A percentile compares a stretch with the other conserved stretches of the same genome.
phyloP scores from a whole-genome alignment of 2,797 vertebrate genomes.

The Meriones psammophilus region DNA sequence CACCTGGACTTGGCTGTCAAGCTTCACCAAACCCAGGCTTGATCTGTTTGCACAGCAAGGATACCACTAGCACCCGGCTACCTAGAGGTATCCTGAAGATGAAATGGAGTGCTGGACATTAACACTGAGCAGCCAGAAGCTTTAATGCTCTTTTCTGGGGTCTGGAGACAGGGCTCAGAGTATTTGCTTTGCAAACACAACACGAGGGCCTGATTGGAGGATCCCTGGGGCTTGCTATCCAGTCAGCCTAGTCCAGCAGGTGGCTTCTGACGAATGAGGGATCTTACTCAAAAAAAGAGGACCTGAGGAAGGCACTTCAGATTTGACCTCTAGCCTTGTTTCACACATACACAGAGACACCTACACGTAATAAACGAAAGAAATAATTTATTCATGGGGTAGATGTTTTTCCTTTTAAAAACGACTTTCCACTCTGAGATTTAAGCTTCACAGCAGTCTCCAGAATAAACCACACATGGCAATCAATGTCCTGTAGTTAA shows the following conservation, averaged over 20 bases:
- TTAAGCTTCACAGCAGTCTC: background rate
- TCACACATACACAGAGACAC: background rate
- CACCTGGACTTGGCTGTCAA: background rate
- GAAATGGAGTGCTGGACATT: background rate
- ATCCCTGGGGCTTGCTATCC: background rate
- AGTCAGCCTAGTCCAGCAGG: background rate
- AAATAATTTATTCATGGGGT: background rate
- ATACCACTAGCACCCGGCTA: background rate
- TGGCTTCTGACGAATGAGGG: background rate
- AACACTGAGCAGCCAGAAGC: background rate
- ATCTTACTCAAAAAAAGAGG: no score
- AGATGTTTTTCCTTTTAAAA: background rate
- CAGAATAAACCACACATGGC: background rate
- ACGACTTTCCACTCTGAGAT: background rate
- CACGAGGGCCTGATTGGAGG: background rate
- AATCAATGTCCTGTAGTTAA: background rate
- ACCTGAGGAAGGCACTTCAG: background rate
- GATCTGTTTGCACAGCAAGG: background rate
- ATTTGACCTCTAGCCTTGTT: background rate
- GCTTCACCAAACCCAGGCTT: background rate
- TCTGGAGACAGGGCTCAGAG: background rate
- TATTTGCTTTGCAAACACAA: background rate
- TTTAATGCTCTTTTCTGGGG: background rate
- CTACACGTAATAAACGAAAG: background rate
- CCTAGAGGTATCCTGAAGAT: background rate